phyloP scores from a whole-genome alignment of 2,113 vertebrate species.

The Nesospiza acunhae region DNA sequence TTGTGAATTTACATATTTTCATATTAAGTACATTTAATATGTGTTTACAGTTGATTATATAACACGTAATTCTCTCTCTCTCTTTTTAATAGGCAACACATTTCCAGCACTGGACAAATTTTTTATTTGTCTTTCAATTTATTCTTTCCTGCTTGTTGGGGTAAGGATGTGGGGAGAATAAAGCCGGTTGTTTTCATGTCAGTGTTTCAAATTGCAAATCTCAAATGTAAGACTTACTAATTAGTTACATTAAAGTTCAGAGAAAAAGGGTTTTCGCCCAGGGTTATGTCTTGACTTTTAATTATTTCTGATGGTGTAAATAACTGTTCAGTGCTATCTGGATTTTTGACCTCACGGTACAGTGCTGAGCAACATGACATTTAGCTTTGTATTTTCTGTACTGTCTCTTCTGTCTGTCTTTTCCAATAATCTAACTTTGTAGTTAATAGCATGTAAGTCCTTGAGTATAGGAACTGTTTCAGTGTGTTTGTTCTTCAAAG shows the following conservation, averaged over 20 bases:
- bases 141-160: constrained; percentile 90
- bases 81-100: constrained; percentile 75
- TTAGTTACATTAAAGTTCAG: not conserved
- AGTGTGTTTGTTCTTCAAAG: not conserved
- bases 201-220: not conserved
- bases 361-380: not conserved
- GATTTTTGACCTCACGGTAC: not conserved
- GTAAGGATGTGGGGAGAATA: constrained; percentile 72
- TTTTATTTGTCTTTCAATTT: constrained; percentile 84
- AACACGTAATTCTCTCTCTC: not conserved
- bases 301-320: not conserved
- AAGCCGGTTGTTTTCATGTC: not conserved
- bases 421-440: not conserved
- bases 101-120: constrained; percentile 84
- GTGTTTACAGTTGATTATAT: not conserved
- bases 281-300: not conserved
- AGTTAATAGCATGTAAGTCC: not conserved
- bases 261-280: not conserved
- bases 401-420: not conserved
- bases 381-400: not conserved
- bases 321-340: not conserved
- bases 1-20: not conserved
- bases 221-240: not conserved
- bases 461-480: not conserved
- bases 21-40: not conserved